Evolutionary conservation across 2,797 vertebrate genomes (phyloP).

Genomic region (Enteromius radiatus): DNA sequence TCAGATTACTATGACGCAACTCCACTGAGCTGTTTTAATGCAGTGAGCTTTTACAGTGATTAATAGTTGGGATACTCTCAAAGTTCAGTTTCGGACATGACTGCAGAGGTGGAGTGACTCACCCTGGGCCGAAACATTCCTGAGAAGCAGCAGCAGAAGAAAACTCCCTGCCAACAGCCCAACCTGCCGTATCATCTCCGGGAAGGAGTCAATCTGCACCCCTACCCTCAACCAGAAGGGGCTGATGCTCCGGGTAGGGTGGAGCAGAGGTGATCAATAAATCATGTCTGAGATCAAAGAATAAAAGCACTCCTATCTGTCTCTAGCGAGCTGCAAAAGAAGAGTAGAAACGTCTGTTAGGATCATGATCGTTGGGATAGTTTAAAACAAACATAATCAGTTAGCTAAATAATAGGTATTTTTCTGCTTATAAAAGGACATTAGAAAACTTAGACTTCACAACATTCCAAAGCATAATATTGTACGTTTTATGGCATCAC

Average conservation of each 20-base stretch:
- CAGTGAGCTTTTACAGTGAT: constrained; percentile 54
- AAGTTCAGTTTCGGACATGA: constrained; percentile 40
- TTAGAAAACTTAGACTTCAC: background rate
- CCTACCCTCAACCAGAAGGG: constrained; percentile 60
- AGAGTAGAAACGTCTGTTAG: constrained; percentile 44
- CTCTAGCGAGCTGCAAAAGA: constrained; percentile 37
- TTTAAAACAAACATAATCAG: background rate
- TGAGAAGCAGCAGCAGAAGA: constrained; percentile 73
- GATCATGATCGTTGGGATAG: constrained; percentile 6
- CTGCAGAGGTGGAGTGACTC: constrained; percentile 64
- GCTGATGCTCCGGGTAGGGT: constrained; percentile 54
- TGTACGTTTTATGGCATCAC: background rate
- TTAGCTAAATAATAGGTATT: background rate
- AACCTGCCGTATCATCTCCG: constrained; percentile 62
- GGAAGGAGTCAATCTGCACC: constrained; percentile 65
- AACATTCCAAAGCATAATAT: background rate
- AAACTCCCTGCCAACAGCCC: constrained; percentile 67
- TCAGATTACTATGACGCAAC: constrained; percentile 18
- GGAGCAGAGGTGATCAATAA: constrained; percentile 28
- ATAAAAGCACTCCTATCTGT: constrained; percentile 1
- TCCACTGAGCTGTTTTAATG: constrained; percentile 39
- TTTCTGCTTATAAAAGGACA: background rate
- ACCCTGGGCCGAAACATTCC: constrained; percentile 73
- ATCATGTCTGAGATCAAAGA: constrained; percentile 42
- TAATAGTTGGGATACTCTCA: constrained; percentile 4